Evolutionary conservation across 2,113 vertebrate genomes (phyloP).

Genomic region (Pao palembangensis): DNA sequence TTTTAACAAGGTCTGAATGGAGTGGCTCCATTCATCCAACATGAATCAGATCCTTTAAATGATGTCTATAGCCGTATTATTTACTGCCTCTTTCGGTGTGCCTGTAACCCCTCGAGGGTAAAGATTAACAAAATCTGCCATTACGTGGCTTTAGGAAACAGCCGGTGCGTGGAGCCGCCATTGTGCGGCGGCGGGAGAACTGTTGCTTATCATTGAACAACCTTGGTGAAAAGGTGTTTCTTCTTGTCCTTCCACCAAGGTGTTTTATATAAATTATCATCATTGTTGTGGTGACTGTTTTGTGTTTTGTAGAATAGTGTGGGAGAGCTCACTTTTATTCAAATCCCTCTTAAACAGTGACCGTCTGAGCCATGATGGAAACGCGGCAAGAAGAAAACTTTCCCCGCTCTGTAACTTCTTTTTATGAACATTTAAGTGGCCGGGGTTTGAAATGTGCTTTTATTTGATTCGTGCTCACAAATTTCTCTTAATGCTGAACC

Average conservation of each 20-base stretch:
- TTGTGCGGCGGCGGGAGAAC: slow-evolving; percentile 56
- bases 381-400: slow-evolving; percentile 25
- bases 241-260: slow-evolving; percentile 67
- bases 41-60: slow-evolving; percentile 21
- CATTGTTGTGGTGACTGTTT: slow-evolving; percentile 51
- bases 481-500: slow-evolving; percentile 12
- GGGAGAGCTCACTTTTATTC: slow-evolving; percentile 55
- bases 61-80: slow-evolving; percentile 26
- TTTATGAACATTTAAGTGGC: slow-evolving; percentile 6
- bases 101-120: slow-evolving; percentile 41
- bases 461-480: slow-evolving; percentile 4
- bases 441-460: slow-evolving; percentile 14
- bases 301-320: slow-evolving; percentile 49
- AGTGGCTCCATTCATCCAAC: slow-evolving; percentile 4
- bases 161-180: slow-evolving; percentile 53
- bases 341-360: slow-evolving; percentile 55
- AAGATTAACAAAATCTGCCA: slow-evolving; percentile 54
- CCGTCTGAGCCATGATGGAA: slow-evolving; percentile 40
- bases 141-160: slow-evolving; percentile 59
- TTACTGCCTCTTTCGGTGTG: slow-evolving; percentile 23
- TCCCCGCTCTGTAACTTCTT: slow-evolving; percentile 14
- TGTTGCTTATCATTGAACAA: slow-evolving; percentile 72
- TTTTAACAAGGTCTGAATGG: slow-evolving; percentile 23
- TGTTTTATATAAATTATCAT: slow-evolving; percentile 33
- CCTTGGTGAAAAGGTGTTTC: slow-evolving; percentile 71